Evolutionary conservation across 2,797 vertebrate genomes (phyloP), one percentile per base, ranked within the genome.

Genomic region (Buceros bicornis): DNA sequence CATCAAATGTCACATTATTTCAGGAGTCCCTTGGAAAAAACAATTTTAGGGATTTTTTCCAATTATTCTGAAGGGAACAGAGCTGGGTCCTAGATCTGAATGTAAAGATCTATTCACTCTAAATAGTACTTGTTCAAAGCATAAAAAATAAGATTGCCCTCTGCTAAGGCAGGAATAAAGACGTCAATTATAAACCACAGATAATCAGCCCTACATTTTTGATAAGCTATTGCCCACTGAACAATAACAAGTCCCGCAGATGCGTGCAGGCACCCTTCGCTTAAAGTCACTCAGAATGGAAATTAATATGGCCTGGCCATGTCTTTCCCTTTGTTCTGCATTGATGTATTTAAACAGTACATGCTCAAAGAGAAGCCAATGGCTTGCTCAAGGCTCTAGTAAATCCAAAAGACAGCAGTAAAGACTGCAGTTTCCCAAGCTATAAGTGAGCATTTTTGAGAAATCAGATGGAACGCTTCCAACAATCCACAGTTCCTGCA

Each of bases 391-490:
- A 91, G 74, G 65, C 82, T 62, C 57, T 40, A 64, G 37, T 40
- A 89, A 88, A 94, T 87, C 67, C 67, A 80, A 94, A 87, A 95
- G 33, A 47, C 72, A 94, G 64, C 86, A 65, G 40, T 45, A 82
- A 90, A 82, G 67, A 74, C 42, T 71, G 78, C 5, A 5, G 47
- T 85, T 92, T 93, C 94, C 61, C 86, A 77, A 19, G 51, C 76
- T 72, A 9, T 37, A 89, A 89, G 81, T 6, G 19, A 81, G 37
- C 16, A 31, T 87, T 93, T 95, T 73, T 94, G 60, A 95, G 48
- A 96, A 94, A 93, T 92, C 64, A 13, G 12, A 64, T 84, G 65
- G 85, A 96, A 91, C 29, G 43, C 56, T 95, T 95, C 89, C 94
- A 95, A 73, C 53, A 92, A 62, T 19, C 16, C 86, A 64, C 61